Base-by-base conservation (phyloP, 2,113 vertebrate species). In the Anseranas semipalmata region DNA sequence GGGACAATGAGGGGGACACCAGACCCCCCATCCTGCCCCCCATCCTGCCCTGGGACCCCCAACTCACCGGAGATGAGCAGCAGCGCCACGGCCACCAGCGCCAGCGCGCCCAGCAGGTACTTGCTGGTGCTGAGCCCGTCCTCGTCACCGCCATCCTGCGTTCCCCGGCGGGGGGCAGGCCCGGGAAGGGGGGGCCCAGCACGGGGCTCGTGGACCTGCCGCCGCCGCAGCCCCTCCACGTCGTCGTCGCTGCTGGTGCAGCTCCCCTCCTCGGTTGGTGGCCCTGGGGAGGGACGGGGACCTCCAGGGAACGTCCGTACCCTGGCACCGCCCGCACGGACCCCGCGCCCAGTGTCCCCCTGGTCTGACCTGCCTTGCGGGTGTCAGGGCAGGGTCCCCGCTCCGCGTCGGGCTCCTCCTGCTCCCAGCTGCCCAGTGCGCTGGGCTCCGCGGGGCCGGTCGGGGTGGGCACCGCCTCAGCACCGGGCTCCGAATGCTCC, bases 11-110 rank as follows among this genome's bases (percentile, higher is more conserved):
- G 9, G 48, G 30, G 33, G 27, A 41, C 2, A 4, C 6, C 1
- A 2, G 25, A 39, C 28, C 10, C 71, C 53, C 35, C 6, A 6
- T 27, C 43, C 55, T 19, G n/a, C 43, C 9, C 30, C 4, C 7
- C 17, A 35, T 92, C 98, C 87, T 27, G 7, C 41, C 6, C 15
- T 10, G 4, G 65, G 43, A 28, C 24, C 33, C 1, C 6, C 4
- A 30, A 63, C 97, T 98, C 87, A 99, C 99, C 98, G 1, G 98
- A 98, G 85, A 99, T 94, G 24, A 99, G 95, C 71, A 99, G 97
- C 63, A 99, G 96, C 7, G 98, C 99, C 7, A 99, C 83, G 4
- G 98, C 98, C 12, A 99, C 74, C 74, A 99, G 86, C 0, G 98
- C 97, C 62, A 99, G 55, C 8, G 98, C 98, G 8, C 98, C 99